Conservation (phyloP, 1,140 invertebrate genomes). For the Ruditapes philippinarum region DNA sequence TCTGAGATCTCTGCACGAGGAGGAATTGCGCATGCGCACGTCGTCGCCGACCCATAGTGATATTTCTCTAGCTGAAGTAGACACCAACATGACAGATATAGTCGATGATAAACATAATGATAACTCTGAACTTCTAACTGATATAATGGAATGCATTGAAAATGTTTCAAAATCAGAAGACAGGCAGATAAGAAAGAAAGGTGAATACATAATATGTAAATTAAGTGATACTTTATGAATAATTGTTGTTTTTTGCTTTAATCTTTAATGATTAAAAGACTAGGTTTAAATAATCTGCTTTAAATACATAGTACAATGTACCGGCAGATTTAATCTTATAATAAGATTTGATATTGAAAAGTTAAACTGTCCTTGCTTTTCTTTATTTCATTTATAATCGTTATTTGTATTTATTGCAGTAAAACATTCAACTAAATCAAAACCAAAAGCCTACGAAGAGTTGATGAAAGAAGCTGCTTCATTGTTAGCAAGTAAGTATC, state of each 20-base stretch:
- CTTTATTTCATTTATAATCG: no score
- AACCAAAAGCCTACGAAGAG: conserved; percentile 3
- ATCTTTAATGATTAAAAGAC: no score
- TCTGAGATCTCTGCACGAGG: background rate
- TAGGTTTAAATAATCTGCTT: no score
- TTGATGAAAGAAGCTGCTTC: conserved; percentile 47
- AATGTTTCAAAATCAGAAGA: background rate
- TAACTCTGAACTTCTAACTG: conserved; percentile 30
- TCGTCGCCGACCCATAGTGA: conserved; percentile 41
- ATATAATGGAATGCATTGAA: conserved; percentile 58
- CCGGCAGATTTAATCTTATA: no score
- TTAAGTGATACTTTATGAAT: no score
- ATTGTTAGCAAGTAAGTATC: conserved; percentile 49
- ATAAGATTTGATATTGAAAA: no score
- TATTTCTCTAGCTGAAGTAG: conserved; percentile 10
- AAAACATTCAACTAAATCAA: background rate
- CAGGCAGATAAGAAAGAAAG: background rate
- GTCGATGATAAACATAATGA: background rate
- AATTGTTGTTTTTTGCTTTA: no score
- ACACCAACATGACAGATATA: background rate
- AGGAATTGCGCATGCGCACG: background rate
- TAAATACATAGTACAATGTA: no score
- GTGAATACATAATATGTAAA: no score
- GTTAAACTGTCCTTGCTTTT: no score
- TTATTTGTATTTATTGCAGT: background rate